phyloP scores from a whole-genome alignment of 2,888 invertebrate species.

The Suillia variegata region DNA sequence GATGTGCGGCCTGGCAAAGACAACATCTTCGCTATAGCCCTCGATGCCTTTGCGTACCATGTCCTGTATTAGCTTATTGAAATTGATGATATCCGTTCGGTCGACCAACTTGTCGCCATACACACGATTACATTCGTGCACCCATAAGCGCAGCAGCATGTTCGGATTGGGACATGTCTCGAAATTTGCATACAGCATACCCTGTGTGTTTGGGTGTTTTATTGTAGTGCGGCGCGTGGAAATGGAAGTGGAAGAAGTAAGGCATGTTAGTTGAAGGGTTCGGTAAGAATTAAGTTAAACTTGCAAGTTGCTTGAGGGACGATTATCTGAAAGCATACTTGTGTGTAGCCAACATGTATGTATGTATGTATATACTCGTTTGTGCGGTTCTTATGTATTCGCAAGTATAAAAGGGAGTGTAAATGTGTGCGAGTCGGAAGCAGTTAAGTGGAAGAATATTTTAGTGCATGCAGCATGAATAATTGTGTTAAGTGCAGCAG shows the following conservation, averaged over 20 bases:
- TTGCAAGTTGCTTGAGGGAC: not conserved
- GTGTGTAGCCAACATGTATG: no score
- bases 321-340: not conserved
- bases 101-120: slow-evolving; percentile 92
- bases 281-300: not conserved
- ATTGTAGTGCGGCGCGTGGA: no score
- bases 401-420: not conserved
- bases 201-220: slow-evolving; percentile 63
- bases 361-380: no score
- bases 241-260: not conserved
- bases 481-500: slow-evolving; percentile 10
- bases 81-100: slow-evolving; percentile 73
- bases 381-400: no score
- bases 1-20: slow-evolving; percentile 79
- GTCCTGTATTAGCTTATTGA: slow-evolving; percentile 75
- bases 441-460: slow-evolving; percentile 7
- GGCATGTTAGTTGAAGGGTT: not conserved
- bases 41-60: slow-evolving; percentile 79
- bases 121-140: slow-evolving; percentile 88
- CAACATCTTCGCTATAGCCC: slow-evolving; percentile 73
- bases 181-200: slow-evolving; percentile 80
- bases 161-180: slow-evolving; percentile 74
- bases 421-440: not conserved
- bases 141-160: slow-evolving; percentile 81
- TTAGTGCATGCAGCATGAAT: not conserved